Conservation (phyloP, 2,113 vertebrate species). For the Zosterops borbonicus region DNA sequence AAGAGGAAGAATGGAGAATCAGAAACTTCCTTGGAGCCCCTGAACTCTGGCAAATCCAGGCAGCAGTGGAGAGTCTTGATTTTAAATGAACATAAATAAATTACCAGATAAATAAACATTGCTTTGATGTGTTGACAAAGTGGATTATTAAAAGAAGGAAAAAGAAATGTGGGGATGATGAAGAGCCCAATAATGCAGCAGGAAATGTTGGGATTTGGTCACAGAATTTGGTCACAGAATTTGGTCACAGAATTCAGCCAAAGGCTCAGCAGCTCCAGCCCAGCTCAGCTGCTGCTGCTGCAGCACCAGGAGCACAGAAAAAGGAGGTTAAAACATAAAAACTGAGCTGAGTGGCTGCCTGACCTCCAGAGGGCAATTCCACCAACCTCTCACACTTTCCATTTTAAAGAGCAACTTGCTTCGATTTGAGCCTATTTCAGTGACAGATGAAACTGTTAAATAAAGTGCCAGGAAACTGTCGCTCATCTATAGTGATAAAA, state of each 20-base stretch:
- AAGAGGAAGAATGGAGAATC: neutral
- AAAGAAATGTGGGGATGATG: neutral
- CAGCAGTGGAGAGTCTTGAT: neutral
- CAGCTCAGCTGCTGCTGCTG: neutral
- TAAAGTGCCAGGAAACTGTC: neutral
- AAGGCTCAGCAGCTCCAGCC: neutral
- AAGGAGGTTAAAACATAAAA: neutral
- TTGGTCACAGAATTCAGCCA: neutral
- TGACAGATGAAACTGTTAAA: neutral
- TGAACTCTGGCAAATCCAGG: neutral
- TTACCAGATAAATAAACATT: neutral
- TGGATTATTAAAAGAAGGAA: neutral
- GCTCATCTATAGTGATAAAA: neutral
- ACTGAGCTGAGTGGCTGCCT: neutral
- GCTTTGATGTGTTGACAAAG: neutral
- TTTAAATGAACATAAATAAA: neutral
- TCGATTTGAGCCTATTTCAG: neutral
- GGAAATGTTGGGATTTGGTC: neutral
- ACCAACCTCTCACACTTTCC: neutral
- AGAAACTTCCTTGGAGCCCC: neutral
- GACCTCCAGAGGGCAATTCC: neutral
- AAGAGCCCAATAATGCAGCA: neutral
- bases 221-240: neutral
- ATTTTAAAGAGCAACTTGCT: neutral
- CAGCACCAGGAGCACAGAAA: neutral